Evolutionary conservation across 2,797 vertebrate genomes (phyloP), one percentile per base, ranked within the genome.

Genomic region (Trematomus bernacchii): DNA sequence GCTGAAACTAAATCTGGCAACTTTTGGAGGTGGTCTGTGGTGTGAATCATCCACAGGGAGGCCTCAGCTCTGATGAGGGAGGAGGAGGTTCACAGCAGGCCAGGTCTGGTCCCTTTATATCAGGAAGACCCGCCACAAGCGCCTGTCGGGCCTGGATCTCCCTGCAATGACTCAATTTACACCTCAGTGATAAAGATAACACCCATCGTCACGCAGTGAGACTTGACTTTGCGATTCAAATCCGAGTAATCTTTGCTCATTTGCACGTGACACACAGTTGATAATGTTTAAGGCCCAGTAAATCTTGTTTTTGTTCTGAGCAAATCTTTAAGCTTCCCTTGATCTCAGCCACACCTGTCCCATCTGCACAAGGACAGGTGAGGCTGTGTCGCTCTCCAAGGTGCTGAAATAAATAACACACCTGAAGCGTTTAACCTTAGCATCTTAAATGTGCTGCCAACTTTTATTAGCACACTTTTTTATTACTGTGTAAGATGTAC

Each of bases 351-450:
- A 70, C 83, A 82, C 80, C 79, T 85, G 77, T 46, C 47, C 33
- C 5, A 12, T 33, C 14, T 6, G 27, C 47, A 6, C 27, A 19
- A 15, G 9, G 30, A 46, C 82, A 89, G 89, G 90, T 89, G 78
- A 85, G 77, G 19, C 43, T 15, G 18, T 16, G 80, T 42, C 80
- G 77, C 92, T 95, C 76, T 94, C 93, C 93, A 76, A 68, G 93
- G 93, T 95, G 80, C 94, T 95, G 92, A 94, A 91, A 82, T 2
- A 94, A 91, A 82, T 3, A 54, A 46, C 79, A 69, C 70, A 89
- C 77, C 87, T 87, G 80, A n/a, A 10, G 15, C 40, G 33, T 5
- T 33, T 23, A 60, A 27, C 19, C 11, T n/a, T 2, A 27, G 18
- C 23, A 63, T 33, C 12, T 19, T 4, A 46, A n/a, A 42, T 33